Evolutionary conservation across 2,797 vertebrate species (phyloP).

Genomic region (Protosalanx chinensis): DNA sequence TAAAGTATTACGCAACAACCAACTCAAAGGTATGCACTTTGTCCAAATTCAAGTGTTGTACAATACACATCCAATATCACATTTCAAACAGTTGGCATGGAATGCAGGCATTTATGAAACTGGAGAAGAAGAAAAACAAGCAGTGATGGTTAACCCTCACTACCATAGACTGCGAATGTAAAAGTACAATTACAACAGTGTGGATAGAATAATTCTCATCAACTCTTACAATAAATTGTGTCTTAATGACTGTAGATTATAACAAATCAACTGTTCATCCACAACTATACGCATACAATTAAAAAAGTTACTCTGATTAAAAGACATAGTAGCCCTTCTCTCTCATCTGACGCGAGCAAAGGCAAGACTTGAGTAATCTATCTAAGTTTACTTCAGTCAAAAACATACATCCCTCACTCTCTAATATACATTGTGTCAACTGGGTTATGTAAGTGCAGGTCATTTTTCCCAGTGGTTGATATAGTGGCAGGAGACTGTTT

Average conservation of each 20-base stretch:
- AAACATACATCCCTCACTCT: constrained; percentile 1
- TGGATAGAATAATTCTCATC: too few species aligned
- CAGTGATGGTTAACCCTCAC: too few species aligned
- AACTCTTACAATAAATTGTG: too few species aligned
- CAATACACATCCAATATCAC: not conserved
- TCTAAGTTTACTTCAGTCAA: not conserved
- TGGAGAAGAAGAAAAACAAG: too few species aligned
- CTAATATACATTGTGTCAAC: constrained; percentile 12
- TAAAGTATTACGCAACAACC: not conserved
- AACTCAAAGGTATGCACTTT: not conserved
- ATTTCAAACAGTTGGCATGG: not conserved
- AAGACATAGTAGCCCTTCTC: too few species aligned
- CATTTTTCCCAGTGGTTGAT: constrained; percentile 17
- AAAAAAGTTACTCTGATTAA: constrained; percentile 9
- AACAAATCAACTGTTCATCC: constrained; percentile 15
- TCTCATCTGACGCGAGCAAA: not conserved
- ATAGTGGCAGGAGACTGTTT: constrained; percentile 14
- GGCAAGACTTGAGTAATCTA: constrained; percentile 2
- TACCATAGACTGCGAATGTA: too few species aligned
- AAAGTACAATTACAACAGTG: too few species aligned
- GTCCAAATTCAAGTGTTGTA: not conserved
- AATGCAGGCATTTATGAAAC: constrained; percentile 10
- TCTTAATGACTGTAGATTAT: constrained; percentile 31
- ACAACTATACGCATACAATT: constrained; percentile 20
- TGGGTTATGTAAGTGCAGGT: constrained; percentile 23